These are phyloP conservation scores for Python bivittatus DNA, from an alignment of 2,113 vertebrate genomes.

Conservation along the genomic window DNA sequence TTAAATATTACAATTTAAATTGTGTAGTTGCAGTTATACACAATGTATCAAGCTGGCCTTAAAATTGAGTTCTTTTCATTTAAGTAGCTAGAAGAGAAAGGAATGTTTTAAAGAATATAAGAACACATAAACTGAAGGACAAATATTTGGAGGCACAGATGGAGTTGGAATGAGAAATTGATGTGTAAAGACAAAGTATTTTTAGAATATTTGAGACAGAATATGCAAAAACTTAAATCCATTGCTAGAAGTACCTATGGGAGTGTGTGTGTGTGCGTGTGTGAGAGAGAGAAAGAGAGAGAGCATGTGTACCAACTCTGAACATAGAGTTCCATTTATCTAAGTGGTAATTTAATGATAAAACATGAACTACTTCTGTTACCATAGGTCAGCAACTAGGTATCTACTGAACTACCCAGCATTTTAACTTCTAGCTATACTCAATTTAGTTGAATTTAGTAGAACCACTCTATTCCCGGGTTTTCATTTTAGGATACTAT, in stretches of 20 bases:
- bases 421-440: background rate
- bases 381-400: background rate
- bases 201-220: too few species aligned
- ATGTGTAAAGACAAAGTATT: background rate
- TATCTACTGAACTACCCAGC: background rate
- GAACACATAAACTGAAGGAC: background rate
- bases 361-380: background rate
- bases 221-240: too few species aligned
- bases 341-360: background rate
- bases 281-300: too few species aligned
- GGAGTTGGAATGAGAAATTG: background rate
- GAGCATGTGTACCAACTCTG: too few species aligned
- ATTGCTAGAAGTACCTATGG: too few species aligned
- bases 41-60: background rate
- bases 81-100: background rate
- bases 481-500: background rate
- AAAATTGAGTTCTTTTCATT: background rate
- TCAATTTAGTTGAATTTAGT: background rate
- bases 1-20: background rate
- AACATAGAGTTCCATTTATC: too few species aligned
- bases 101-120: background rate
- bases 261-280: too few species aligned
- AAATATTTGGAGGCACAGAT: background rate
- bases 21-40: background rate
- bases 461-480: background rate